A percentile compares a stretch with the other conserved stretches of the same genome.
phyloP scores from a whole-genome alignment of 2,113 vertebrate genomes.

The Hypanus sabinus region DNA sequence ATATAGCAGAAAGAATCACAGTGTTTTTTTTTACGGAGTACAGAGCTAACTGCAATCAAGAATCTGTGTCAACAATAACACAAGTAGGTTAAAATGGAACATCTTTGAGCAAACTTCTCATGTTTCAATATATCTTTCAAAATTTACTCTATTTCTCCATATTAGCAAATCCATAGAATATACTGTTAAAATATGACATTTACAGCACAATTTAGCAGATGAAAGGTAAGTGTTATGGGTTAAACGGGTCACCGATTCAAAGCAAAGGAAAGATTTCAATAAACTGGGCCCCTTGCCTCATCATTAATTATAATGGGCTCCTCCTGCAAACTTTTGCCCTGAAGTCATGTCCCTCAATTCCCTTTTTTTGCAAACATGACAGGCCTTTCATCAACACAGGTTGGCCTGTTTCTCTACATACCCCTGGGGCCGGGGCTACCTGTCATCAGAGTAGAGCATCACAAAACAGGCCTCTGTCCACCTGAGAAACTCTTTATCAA shows the following conservation, averaged over 20 bases:
- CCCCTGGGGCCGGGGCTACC: conserved; percentile 42
- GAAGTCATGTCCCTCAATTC: conserved; percentile 27
- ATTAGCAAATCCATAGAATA: neutral
- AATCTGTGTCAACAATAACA: neutral
- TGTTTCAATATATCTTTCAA: conserved; percentile 24
- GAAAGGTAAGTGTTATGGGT: conserved; percentile 36
- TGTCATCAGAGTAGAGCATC: conserved; percentile 39
- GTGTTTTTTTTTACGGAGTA: neutral
- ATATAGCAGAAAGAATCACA: neutral
- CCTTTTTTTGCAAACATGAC: conserved; percentile 31
- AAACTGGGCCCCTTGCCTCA: conserved; percentile 25
- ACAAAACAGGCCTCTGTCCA: conserved; percentile 38
- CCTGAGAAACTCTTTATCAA: conserved; percentile 29
- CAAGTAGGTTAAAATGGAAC: neutral
- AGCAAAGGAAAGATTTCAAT: conserved; percentile 32
- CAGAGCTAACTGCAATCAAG: neutral
- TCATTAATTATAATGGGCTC: conserved; percentile 31
- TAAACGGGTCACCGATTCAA: conserved; percentile 28
- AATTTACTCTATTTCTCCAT: conserved; percentile 5
- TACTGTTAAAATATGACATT: conserved; percentile 31
- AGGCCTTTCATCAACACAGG: conserved; percentile 43
- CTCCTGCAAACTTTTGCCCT: conserved; percentile 34
- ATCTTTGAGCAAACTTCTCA: neutral
- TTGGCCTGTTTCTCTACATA: conserved; percentile 39
- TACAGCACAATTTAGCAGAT: conserved; percentile 35